Evolutionary conservation across 2,888 invertebrate species (phyloP), one percentile per base, ranked within the genome.

Genomic region (Byasa hedistus): DNA sequence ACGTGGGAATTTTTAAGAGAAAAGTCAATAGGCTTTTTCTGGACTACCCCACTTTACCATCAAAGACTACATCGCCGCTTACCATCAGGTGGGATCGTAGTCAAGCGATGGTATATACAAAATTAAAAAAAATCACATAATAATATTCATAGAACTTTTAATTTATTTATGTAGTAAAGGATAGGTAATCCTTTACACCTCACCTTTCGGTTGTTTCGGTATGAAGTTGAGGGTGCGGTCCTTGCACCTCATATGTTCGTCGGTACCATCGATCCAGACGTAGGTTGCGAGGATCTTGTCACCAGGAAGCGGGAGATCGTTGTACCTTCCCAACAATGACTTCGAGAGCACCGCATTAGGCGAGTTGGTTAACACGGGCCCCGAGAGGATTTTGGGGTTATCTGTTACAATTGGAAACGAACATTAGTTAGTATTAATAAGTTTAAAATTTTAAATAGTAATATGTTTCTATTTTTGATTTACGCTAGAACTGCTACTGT

Each of bases 241-340:
- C 87, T 98, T 98, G 88, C 96, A 96, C 69, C 98, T 93, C 64
- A 98, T 80, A 79, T 95, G 94, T 84, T 98, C 97, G 24, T 97
- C 98, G 23, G 96, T 95, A 36, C 98, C 98, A 81, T 98, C 98
- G 76, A 98, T 97, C 98, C 98, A 98, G 65, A 98, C 93, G 87
- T 98, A 98, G 62, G 96, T 97, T 55, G 96, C 97, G 81, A 97
- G 95, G 64, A 96, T 93, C 81, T 94, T 93, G 76, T 96, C 94
- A 36, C 94, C 95, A 12, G 96, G 96, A 69, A 96, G 92, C 0
- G 96, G 96, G 72, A 98, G 92, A 73, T 94, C 94, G 81, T 96
- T 91, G 86, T 96, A 98, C 67, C 95, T 93, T 70, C 92, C 92
- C 70, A 96, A 84, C 61, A 97, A 92, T 57, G 93, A 93, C 89